phyloP scores from a whole-genome alignment of 2,113 vertebrate species.

The Zeus faber region DNA sequence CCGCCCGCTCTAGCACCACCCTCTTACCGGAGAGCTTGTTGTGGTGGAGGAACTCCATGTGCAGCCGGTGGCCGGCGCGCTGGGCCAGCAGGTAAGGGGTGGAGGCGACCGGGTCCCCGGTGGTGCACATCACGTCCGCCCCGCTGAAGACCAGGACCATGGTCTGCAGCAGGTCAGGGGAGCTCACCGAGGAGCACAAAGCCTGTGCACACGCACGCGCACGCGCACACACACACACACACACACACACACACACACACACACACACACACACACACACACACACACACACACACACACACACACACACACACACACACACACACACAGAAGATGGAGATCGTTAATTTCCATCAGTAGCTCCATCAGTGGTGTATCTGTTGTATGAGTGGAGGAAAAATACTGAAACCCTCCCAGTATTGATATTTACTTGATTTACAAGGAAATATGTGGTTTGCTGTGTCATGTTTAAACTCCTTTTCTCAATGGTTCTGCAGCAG shows the following conservation, averaged over 20 bases:
- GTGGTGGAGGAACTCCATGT: slow-evolving; percentile 96
- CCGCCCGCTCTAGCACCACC: too few species aligned
- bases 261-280: neutral
- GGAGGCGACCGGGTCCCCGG: slow-evolving; percentile 82
- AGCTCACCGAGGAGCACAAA: slow-evolving; percentile 85
- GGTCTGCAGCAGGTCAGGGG: slow-evolving; percentile 83
- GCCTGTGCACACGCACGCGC: slow-evolving; percentile 70
- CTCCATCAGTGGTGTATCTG: too few species aligned
- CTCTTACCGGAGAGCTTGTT: slow-evolving; percentile 95
- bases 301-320: neutral
- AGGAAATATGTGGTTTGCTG: too few species aligned
- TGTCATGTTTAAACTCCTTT: too few species aligned
- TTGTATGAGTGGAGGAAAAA: too few species aligned
- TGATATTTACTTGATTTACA: too few species aligned
- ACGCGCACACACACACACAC: slow-evolving; percentile 3
- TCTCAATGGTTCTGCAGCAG: too few species aligned
- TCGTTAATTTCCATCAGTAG: too few species aligned
- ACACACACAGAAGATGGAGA: too few species aligned
- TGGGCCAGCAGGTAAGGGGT: slow-evolving; percentile 93
- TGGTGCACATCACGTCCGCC: slow-evolving; percentile 92
- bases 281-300: neutral
- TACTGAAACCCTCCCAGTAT: too few species aligned
- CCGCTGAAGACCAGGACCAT: slow-evolving; percentile 90
- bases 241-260: slow-evolving; percentile 3
- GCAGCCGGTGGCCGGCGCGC: slow-evolving; percentile 86